Evolutionary conservation across 2,113 vertebrate species (phyloP).

Genomic region (Varanus salvator): DNA sequence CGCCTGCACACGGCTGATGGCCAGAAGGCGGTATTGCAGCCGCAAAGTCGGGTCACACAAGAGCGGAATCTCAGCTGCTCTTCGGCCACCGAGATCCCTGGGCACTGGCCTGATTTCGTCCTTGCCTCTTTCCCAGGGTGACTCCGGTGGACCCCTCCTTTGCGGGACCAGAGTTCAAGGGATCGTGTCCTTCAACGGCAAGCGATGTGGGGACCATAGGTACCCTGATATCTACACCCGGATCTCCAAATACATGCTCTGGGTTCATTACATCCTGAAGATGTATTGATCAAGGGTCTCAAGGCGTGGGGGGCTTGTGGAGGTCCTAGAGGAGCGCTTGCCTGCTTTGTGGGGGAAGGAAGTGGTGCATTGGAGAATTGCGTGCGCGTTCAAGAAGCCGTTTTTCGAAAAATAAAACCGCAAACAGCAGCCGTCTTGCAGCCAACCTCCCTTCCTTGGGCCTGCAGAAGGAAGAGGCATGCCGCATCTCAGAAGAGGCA

Average conservation of each 20-base stretch:
- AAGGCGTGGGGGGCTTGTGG: not conserved
- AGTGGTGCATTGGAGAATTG: not conserved
- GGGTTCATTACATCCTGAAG: constrained; percentile 58
- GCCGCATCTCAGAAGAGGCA: no score
- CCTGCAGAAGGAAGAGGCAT: no score
- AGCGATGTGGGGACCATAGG: constrained; percentile 71
- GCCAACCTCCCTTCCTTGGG: no score
- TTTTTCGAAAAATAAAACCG: no score
- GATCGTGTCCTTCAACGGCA: constrained; percentile 75
- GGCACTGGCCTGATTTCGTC: not conserved
- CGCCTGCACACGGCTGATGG: no score
- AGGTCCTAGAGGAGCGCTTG: not conserved
- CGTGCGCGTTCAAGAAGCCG: not conserved
- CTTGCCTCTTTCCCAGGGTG: constrained; percentile 58
- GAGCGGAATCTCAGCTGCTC: no score
- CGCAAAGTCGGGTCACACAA: no score
- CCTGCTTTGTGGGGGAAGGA: no score
- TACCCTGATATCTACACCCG: constrained; percentile 76
- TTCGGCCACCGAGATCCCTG: not conserved
- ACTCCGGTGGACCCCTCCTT: constrained; percentile 78
- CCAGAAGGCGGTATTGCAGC: no score
- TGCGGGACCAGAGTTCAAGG: constrained; percentile 66
- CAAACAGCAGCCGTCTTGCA: no score
- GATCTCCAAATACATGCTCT: constrained; percentile 72
- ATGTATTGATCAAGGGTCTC: not conserved